Conservation (phyloP, 2,888 invertebrate species). For the Calameuta idolon region DNA sequence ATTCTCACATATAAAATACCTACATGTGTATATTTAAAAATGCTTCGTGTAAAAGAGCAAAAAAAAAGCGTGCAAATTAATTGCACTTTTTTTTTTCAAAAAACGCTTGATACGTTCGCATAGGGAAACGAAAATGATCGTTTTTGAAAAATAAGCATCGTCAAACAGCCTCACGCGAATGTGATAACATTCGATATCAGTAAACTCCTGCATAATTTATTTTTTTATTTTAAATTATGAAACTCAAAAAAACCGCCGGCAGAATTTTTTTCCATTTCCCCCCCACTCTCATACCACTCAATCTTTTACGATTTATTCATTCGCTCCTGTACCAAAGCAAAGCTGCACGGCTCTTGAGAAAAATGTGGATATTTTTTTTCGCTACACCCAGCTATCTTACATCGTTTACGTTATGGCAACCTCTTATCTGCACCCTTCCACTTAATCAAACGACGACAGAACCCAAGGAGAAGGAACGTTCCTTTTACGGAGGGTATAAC, state of each 20-base stretch:
- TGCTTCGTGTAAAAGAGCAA: no score
- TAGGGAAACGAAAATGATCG: no score
- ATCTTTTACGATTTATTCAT: neutral
- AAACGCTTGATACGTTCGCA: no score
- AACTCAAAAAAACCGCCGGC: neutral
- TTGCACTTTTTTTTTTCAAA: no score
- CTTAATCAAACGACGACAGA: conserved; percentile 28
- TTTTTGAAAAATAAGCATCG: no score
- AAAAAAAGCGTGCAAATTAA: no score
- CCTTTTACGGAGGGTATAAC: neutral
- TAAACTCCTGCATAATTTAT: no score
- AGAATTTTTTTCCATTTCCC: neutral
- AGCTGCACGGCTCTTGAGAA: conserved; percentile 10
- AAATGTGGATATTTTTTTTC: conserved; percentile 24
- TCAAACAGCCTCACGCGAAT: no score
- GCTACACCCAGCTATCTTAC: conserved; percentile 32
- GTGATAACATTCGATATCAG: no score
- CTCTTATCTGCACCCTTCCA: conserved; percentile 38
- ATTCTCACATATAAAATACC: no score
- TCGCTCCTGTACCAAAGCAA: conserved; percentile 17
- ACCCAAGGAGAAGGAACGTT: conserved; percentile 9
- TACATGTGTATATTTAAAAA: no score
- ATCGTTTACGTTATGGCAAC: conserved; percentile 35
- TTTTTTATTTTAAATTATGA: neutral
- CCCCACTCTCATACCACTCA: neutral